Evolutionary conservation across 2,797 vertebrate genomes (phyloP).

Genomic region (Taeniopygia guttata): DNA sequence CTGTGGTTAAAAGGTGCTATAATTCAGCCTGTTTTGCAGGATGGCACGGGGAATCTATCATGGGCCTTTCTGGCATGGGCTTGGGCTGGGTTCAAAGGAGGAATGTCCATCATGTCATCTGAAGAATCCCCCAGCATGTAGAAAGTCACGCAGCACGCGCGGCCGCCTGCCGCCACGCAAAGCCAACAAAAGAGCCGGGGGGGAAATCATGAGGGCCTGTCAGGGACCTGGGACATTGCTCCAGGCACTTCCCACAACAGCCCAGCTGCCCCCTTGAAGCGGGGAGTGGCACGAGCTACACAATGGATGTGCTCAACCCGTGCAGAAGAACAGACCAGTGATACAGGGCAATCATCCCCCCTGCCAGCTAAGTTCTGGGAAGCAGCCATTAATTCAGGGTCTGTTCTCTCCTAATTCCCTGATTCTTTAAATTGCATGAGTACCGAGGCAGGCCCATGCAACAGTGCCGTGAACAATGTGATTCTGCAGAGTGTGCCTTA

Average conservation of each 20-base stretch:
- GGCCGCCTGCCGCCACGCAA: background rate
- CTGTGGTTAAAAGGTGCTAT: conserved; percentile 69
- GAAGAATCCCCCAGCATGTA: conserved; percentile 35
- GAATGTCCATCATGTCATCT: conserved; percentile 58
- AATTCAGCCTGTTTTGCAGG: conserved; percentile 71
- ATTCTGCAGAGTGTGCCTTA: background rate
- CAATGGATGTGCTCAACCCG: background rate
- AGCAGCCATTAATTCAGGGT: conserved; percentile 23
- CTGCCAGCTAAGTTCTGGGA: conserved; percentile 37
- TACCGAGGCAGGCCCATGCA: background rate
- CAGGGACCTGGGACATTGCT: conserved; percentile 5
- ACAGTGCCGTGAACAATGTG: accelerated
- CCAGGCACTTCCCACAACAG: background rate
- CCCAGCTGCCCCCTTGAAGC: background rate
- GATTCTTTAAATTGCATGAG: background rate
- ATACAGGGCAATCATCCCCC: background rate
- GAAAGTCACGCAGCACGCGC: conserved; percentile 75
- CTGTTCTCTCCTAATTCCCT: conserved; percentile 9
- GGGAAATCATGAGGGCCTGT: background rate
- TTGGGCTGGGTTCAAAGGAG: conserved; percentile 73
- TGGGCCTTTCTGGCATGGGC: conserved; percentile 61
- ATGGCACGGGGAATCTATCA: conserved; percentile 76
- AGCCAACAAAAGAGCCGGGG: background rate
- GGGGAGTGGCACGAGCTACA: background rate
- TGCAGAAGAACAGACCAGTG: background rate